Evolutionary conservation across 2,797 vertebrate genomes (phyloP).

Genomic region (Betta splendens): DNA sequence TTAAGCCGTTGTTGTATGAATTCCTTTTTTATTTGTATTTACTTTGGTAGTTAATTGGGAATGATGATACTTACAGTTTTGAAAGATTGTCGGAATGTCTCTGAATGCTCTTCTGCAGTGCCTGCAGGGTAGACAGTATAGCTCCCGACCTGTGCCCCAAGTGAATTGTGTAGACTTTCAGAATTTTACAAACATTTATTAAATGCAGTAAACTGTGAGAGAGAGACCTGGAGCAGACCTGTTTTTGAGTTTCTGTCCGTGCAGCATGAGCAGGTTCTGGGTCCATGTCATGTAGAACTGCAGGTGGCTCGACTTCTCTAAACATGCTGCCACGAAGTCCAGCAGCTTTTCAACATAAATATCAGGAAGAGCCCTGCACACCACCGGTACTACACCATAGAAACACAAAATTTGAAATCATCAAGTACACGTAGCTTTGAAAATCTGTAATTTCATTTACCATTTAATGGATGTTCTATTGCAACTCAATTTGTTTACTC

Average conservation of each 20-base stretch:
- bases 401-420: background rate
- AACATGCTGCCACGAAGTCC: constrained; percentile 85
- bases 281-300: constrained; percentile 95
- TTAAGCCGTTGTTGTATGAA: background rate
- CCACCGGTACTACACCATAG: constrained; percentile 82
- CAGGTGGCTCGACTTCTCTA: constrained; percentile 90
- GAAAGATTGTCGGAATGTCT: constrained; percentile 87
- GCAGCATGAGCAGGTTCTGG: constrained; percentile 86
- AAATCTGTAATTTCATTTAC: too few species aligned
- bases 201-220: background rate
- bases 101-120: constrained; percentile 92
- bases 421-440: too few species aligned
- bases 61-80: constrained; percentile 85
- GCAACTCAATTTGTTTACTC: constrained; percentile 13
- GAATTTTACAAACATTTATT: background rate
- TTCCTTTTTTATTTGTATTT: background rate
- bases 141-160: constrained; percentile 79
- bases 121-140: constrained; percentile 89
- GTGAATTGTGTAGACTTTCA: background rate
- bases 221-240: too few species aligned
- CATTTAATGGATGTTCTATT: too few species aligned
- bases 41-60: background rate
- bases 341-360: constrained; percentile 92
- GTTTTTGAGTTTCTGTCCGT: constrained; percentile 92
- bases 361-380: constrained; percentile 90